A percentile compares a stretch with the other conserved stretches of the same genome.
These are phyloP conservation scores for Marasmarcha lunaedactyla DNA, from an alignment of 2,888 invertebrate species.

Conservation along the genomic window DNA sequence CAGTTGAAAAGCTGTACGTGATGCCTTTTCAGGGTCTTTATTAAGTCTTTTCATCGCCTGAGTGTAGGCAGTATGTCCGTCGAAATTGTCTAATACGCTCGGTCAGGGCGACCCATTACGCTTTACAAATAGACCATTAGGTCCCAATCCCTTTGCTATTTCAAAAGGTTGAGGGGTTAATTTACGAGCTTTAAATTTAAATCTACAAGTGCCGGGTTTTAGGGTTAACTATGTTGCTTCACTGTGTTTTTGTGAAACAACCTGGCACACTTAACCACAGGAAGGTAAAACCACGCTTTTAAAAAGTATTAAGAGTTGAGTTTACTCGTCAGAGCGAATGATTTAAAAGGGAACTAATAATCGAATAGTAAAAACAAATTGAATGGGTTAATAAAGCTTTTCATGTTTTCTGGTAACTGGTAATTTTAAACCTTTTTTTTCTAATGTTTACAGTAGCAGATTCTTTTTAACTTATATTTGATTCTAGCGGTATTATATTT, in stretches of 20 bases:
- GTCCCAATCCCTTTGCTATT: conserved; percentile 67
- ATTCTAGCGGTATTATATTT: no score
- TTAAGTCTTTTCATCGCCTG: conserved; percentile 12
- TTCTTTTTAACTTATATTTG: no score
- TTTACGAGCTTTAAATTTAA: conserved; percentile 69
- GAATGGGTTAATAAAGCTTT: no score
- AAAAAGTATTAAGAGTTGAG: no score
- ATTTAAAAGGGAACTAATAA: no score
- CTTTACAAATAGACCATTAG: conserved; percentile 69
- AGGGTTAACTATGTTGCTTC: conserved; percentile 60
- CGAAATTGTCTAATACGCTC: conserved; percentile 60
- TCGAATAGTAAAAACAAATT: no score
- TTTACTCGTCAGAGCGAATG: no score
- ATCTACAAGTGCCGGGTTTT: conserved; percentile 65
- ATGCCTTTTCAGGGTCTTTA: conserved; percentile 6
- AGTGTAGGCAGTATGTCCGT: conserved; percentile 50
- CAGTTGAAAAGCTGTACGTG: not conserved
- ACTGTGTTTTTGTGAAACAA: conserved; percentile 48
- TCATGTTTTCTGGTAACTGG: no score
- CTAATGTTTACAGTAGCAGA: no score
- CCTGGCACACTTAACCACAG: conserved; percentile 22
- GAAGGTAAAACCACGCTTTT: no score
- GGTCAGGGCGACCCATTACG: conserved; percentile 60
- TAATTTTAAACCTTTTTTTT: no score
- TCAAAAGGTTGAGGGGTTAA: conserved; percentile 69